phyloP scores from a whole-genome alignment of 2,113 vertebrate genomes.

The Oryzias javanicus region DNA sequence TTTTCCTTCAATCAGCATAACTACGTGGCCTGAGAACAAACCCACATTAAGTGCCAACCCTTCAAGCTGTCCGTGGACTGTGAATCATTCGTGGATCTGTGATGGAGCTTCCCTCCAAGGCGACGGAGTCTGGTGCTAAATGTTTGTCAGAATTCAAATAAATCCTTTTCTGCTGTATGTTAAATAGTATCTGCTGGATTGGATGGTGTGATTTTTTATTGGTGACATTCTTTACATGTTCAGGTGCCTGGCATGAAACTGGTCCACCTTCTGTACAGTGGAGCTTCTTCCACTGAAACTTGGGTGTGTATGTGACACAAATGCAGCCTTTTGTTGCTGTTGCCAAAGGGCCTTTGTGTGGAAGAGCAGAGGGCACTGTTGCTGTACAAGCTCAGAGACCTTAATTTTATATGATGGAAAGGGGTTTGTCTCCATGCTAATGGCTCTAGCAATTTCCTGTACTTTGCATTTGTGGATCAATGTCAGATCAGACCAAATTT shows the following conservation, averaged over 20 bases:
- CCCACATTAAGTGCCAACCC: slow-evolving; percentile 58
- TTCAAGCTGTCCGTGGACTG: slow-evolving; percentile 49
- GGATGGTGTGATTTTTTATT: slow-evolving; percentile 48
- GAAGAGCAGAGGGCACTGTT: slow-evolving; percentile 10
- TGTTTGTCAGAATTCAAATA: slow-evolving; percentile 48
- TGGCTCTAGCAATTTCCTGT: neutral
- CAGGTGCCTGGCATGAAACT: slow-evolving; percentile 41
- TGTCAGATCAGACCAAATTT: neutral
- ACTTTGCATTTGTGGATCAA: slow-evolving; percentile 2
- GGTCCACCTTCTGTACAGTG: slow-evolving; percentile 44
- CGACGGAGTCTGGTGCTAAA: slow-evolving; percentile 70
- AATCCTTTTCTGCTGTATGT: slow-evolving; percentile 52
- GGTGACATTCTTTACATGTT: slow-evolving; percentile 52
- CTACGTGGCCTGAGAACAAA: slow-evolving; percentile 47
- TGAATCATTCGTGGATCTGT: slow-evolving; percentile 65
- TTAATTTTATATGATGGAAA: slow-evolving; percentile 18
- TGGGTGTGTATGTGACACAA: neutral
- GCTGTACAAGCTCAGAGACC: slow-evolving; percentile 9
- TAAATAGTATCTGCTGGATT: slow-evolving; percentile 60
- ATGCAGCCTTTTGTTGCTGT: slow-evolving; percentile 22
- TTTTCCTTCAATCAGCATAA: slow-evolving; percentile 56
- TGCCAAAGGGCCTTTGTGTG: slow-evolving; percentile 34
- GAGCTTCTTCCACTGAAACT: slow-evolving; percentile 17
- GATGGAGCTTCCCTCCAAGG: slow-evolving; percentile 47
- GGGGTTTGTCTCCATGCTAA: slow-evolving; percentile 10